Percentiles rank a stretch among this genome's conserved stretches.
phyloP scores from a whole-genome alignment of 2,113 vertebrate genomes.

The Nannospalax galili region DNA sequence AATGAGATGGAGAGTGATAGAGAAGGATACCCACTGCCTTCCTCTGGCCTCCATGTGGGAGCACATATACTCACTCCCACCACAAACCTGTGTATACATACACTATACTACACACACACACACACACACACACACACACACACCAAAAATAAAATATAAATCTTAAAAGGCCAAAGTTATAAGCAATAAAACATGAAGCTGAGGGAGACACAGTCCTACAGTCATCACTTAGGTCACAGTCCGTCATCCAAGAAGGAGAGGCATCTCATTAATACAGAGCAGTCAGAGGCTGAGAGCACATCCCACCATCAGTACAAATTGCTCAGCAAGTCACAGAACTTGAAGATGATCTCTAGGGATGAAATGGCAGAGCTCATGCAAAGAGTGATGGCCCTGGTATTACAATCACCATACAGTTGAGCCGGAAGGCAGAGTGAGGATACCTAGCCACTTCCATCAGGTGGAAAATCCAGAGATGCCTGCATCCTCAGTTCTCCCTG shows the following conservation, averaged over 20 bases:
- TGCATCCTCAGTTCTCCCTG: not conserved
- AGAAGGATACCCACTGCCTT: not conserved
- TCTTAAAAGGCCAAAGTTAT: not conserved
- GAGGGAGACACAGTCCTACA: not conserved
- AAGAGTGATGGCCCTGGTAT: not conserved
- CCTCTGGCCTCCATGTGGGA: too few relatives aligned
- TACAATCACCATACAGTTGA: not conserved
- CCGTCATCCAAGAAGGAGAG: not conserved
- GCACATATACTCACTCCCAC: too few relatives aligned
- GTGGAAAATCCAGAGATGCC: not conserved
- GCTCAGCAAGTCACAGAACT: not conserved
- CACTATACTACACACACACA: too few relatives aligned
- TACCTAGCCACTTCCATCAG: not conserved
- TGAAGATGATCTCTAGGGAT: not conserved
- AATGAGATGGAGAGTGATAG: not conserved
- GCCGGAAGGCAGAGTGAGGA: not conserved
- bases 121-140: too few relatives aligned
- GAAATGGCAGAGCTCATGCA: not conserved
- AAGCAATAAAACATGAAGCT: not conserved
- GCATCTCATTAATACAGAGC: not conserved
- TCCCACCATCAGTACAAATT: too few relatives aligned
- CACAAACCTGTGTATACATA: not conserved
- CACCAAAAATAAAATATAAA: not conserved
- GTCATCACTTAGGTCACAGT: not conserved
- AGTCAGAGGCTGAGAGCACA: not conserved